Evolutionary conservation across 2,888 invertebrate species (phyloP).

Genomic region (Agonopterix arenella): DNA sequence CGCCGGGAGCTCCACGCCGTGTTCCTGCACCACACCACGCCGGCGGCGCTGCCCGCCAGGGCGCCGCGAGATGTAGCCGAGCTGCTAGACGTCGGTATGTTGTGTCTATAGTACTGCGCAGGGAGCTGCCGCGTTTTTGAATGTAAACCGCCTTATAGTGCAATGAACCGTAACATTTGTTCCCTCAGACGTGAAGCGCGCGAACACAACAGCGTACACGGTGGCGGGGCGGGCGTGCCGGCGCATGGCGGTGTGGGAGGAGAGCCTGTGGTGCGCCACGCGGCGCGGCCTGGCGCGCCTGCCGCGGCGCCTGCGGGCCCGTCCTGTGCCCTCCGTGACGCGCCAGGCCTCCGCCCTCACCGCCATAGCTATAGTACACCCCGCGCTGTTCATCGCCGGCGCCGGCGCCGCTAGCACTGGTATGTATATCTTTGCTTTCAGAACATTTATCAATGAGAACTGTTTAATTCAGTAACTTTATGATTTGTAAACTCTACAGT

Average conservation of each 20-base stretch:
- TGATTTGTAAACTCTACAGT: no score
- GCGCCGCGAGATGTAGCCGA: constrained; percentile 6
- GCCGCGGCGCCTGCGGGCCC: constrained; percentile 25
- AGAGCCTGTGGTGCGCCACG: constrained; percentile 52
- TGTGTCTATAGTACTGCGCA: no score
- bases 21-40: constrained; percentile 27
- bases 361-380: constrained; percentile 39
- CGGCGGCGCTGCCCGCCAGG: constrained; percentile 17
- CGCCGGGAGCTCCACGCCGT: constrained; percentile 63
- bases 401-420: constrained; percentile 14
- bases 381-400: constrained; percentile 19
- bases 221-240: constrained; percentile 26
- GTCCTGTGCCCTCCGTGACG: constrained; percentile 13
- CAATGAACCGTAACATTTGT: no score
- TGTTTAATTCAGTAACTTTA: no score
- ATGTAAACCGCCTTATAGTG: no score
- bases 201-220: constrained; percentile 8
- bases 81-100: no score
- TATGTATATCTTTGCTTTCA: no score
- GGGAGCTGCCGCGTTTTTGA: no score
- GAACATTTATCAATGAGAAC: no score
- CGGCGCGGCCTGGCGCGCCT: constrained; percentile 43
- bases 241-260: constrained; percentile 51
- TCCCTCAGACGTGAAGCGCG: constrained; percentile 1
- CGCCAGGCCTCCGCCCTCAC: constrained; percentile 21